Conservation (phyloP, 2,888 invertebrate genomes). For the Lasioglossum zephyrum region DNA sequence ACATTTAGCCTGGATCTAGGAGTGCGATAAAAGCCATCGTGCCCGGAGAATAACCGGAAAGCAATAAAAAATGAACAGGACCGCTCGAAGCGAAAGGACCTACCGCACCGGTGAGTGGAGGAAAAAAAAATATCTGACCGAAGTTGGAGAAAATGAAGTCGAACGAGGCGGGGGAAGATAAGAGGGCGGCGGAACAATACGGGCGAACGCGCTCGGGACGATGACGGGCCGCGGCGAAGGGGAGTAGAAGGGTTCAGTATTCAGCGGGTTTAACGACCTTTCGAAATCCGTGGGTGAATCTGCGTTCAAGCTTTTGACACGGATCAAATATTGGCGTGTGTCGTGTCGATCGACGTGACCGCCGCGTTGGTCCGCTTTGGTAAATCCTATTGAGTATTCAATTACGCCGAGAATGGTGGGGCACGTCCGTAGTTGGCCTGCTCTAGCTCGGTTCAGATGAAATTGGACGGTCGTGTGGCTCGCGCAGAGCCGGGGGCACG, state of each 20-base stretch:
- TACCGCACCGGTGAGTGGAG: not conserved
- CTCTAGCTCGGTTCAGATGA: constrained; percentile 57
- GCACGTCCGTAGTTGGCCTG: constrained; percentile 55
- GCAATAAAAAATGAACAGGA: constrained; percentile 4
- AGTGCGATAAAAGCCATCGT: not conserved
- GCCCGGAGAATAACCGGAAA: not conserved
- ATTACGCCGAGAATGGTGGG: constrained; percentile 65
- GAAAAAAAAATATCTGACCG: constrained; percentile 7
- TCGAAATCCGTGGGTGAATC: constrained; percentile 69
- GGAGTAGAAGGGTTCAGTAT: constrained; percentile 15
- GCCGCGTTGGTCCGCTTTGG: constrained; percentile 69
- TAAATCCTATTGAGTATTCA: constrained; percentile 77
- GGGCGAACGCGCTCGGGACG: constrained; percentile 6
- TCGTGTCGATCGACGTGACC: constrained; percentile 68
- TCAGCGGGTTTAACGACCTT: constrained; percentile 70
- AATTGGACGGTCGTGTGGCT: constrained; percentile 65
- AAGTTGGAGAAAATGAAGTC: constrained; percentile 35
- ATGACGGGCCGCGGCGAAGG: not conserved
- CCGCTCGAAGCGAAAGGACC: not conserved
- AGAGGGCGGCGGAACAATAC: constrained; percentile 42
- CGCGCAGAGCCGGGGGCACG: constrained; percentile 49
- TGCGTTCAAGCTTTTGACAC: constrained; percentile 72
- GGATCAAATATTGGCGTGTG: constrained; percentile 76
- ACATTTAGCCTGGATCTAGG: not conserved
- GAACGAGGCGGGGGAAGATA: constrained; percentile 24